Evolutionary conservation across 2,113 vertebrate species (phyloP).

Genomic region (Brachyhypopomus occidentalis): DNA sequence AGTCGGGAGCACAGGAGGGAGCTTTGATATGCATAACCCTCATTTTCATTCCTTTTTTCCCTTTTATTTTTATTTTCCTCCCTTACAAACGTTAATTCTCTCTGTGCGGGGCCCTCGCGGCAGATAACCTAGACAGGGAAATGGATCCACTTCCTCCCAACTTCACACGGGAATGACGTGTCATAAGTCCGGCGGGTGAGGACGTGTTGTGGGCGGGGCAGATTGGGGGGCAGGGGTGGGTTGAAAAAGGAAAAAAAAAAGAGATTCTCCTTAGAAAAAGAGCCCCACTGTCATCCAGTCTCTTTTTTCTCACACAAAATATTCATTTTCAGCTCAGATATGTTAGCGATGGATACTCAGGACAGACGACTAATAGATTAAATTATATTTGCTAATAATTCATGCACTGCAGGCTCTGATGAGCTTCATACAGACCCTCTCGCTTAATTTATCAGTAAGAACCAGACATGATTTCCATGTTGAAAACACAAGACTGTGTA

Average conservation of each 20-base stretch:
- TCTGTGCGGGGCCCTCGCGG: conserved; percentile 62
- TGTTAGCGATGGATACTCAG: conserved; percentile 87
- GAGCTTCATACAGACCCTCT: conserved; percentile 83
- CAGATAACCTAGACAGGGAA: conserved; percentile 75
- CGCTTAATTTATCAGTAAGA: conserved; percentile 89
- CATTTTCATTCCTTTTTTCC: conserved; percentile 50
- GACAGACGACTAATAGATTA: conserved; percentile 92
- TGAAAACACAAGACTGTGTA: conserved; percentile 83
- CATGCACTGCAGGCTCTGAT: conserved; percentile 86
- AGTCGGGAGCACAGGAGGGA: conserved; percentile 64
- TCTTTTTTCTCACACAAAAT: conserved; percentile 79
- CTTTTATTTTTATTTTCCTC: conserved; percentile 59
- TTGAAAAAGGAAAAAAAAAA: not conserved
- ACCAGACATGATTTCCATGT: conserved; percentile 85
- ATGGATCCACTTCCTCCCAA: conserved; percentile 77
- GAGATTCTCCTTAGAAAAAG: conserved; percentile 64
- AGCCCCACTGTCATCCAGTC: conserved; percentile 63
- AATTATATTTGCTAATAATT: conserved; percentile 98
- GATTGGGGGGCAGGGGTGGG: not conserved
- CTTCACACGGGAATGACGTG: conserved; percentile 79
- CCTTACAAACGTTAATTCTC: conserved; percentile 68
- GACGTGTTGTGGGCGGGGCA: not conserved
- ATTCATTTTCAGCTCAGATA: conserved; percentile 89
- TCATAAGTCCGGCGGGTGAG: conserved; percentile 66
- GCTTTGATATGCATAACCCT: conserved; percentile 67